A percentile compares a stretch with the other conserved stretches of the same genome.
Conservation (phyloP, 2,888 invertebrate genomes). For the Lamellibrachia columna region DNA sequence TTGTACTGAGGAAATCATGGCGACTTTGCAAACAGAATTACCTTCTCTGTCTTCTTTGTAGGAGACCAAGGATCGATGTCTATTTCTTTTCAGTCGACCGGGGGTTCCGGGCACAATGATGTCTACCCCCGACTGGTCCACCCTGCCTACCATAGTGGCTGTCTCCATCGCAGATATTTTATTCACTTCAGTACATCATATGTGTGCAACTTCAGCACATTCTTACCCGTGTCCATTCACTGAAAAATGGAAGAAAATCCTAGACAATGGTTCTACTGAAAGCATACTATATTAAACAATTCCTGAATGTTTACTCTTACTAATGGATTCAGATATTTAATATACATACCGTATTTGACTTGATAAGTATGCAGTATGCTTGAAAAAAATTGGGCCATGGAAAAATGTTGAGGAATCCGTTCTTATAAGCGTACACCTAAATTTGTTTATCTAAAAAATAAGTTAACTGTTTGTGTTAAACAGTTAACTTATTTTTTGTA, state of each 20-base stretch:
- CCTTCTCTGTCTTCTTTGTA: constrained; percentile 12
- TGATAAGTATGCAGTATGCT: too few relatives aligned
- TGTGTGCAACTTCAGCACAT: neutral
- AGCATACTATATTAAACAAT: too few relatives aligned
- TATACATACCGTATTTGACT: too few relatives aligned
- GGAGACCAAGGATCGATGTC: neutral
- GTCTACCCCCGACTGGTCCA: neutral
- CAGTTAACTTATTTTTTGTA: too few relatives aligned
- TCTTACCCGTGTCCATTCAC: neutral
- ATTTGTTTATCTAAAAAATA: too few relatives aligned
- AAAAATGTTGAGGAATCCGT: too few relatives aligned
- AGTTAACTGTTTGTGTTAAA: too few relatives aligned
- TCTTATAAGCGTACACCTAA: too few relatives aligned
- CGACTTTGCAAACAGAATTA: neutral
- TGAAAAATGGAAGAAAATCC: neutral
- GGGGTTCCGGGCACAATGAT: neutral
- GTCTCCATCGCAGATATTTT: neutral
- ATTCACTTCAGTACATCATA: neutral
- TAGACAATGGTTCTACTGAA: too few relatives aligned
- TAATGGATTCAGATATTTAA: too few relatives aligned
- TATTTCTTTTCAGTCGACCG: neutral
- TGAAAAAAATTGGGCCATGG: too few relatives aligned
- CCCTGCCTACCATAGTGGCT: neutral
- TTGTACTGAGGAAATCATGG: neutral
- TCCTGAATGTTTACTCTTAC: too few relatives aligned